phyloP scores from a whole-genome alignment of 1,140 invertebrate genomes.

The Hormaphis cornu region DNA sequence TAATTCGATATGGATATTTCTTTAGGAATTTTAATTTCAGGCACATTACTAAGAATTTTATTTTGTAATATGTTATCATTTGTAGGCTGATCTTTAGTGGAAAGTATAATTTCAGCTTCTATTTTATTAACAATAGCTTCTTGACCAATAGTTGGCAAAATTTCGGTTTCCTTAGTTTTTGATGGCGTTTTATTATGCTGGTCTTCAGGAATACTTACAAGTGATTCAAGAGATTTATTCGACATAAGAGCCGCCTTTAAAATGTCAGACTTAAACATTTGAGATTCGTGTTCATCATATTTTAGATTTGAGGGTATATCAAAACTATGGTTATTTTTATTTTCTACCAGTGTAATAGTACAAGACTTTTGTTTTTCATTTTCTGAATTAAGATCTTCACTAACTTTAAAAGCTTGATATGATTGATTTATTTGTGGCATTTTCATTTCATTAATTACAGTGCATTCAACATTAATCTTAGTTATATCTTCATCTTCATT shows the following conservation, averaged over 20 bases:
- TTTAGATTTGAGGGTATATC: background rate
- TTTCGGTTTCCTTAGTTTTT: background rate
- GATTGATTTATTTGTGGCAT: background rate
- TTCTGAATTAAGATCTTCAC: background rate
- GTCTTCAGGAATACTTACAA: background rate
- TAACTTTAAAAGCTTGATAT: background rate
- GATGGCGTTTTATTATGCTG: background rate
- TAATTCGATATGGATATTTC: background rate
- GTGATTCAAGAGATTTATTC: background rate
- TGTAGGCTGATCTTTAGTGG: background rate
- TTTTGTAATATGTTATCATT: background rate
- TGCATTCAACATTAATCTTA: background rate
- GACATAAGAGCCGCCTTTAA: slow-evolving; percentile 27
- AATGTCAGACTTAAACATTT: slow-evolving; percentile 20
- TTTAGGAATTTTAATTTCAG: background rate
- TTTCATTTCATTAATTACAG: background rate
- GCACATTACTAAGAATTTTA: background rate
- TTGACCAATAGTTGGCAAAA: background rate
- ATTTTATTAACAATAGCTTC: slow-evolving; percentile 18
- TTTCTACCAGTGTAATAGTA: background rate
- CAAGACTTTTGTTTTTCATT: background rate
- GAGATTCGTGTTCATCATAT: background rate
- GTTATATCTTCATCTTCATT: background rate
- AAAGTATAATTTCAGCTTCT: background rate
- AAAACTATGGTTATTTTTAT: background rate